Evolutionary conservation across 2,888 invertebrate species (phyloP).

Genomic region (Caenorhabditis sinica): DNA sequence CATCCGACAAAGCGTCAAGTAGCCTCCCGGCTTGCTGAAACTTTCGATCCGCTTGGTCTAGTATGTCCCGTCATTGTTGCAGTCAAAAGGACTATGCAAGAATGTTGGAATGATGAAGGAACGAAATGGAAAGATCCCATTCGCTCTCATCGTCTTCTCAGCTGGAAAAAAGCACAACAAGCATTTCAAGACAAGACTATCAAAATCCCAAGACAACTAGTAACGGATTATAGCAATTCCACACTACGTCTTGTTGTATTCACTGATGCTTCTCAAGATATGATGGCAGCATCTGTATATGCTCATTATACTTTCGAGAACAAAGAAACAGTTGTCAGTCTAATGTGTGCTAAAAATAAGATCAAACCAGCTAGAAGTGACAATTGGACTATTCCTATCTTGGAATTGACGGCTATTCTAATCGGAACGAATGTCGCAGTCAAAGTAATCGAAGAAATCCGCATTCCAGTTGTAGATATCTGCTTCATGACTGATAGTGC

Average conservation of each 20-base stretch:
- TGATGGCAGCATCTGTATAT: background rate
- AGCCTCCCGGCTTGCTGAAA: too few relatives aligned
- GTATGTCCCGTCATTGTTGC: background rate
- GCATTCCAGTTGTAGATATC: background rate
- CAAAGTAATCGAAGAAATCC: background rate
- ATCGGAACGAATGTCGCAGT: background rate
- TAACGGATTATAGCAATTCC: background rate
- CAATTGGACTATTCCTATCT: background rate
- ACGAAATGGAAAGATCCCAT: constrained; percentile 7
- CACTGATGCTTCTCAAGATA: constrained; percentile 1
- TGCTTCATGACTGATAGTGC: background rate
- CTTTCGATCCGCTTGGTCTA: too few relatives aligned
- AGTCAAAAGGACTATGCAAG: background rate
- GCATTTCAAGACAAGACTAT: background rate
- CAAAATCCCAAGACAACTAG: background rate
- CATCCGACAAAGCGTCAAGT: background rate
- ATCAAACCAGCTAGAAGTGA: background rate
- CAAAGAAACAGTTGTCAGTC: background rate
- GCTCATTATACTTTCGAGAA: background rate
- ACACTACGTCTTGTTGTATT: background rate
- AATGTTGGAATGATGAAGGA: background rate
- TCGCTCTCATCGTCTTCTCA: background rate
- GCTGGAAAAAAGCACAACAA: background rate
- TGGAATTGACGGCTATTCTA: background rate
- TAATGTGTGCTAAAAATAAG: background rate